Conservation (phyloP, 2,797 vertebrate species). For the Alfaro cultratus region DNA sequence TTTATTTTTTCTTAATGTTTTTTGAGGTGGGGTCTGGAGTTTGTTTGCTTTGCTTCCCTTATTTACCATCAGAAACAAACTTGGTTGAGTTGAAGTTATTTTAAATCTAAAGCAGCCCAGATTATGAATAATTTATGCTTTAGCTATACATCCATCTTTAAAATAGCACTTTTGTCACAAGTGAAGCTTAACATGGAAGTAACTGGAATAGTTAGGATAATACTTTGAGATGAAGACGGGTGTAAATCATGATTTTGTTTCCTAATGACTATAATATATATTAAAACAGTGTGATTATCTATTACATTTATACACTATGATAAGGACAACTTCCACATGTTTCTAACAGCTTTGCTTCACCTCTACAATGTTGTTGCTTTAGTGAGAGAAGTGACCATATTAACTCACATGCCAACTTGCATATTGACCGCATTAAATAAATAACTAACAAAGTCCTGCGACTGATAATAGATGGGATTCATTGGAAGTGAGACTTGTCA, state of each 20-base stretch:
- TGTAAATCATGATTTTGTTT: not conserved
- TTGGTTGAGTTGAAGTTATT: not conserved
- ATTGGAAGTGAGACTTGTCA: not conserved
- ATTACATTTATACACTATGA: not conserved
- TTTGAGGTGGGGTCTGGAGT: not conserved
- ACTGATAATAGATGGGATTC: not conserved
- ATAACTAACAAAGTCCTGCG: not conserved
- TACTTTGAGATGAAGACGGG: not conserved
- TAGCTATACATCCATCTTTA: not conserved
- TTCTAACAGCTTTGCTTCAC: not conserved
- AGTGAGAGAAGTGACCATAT: not conserved
- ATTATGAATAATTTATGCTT: not conserved
- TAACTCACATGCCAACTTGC: not conserved
- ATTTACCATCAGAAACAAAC: not conserved
- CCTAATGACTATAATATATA: not conserved
- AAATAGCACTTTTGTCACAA: not conserved
- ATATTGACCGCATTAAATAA: not conserved
- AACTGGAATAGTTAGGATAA: not conserved
- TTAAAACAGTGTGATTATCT: not conserved
- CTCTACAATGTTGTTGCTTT: not conserved
- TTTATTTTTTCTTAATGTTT: not conserved
- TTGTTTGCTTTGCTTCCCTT: not conserved
- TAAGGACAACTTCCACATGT: not conserved
- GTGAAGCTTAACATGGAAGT: not conserved
- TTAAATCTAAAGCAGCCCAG: not conserved